Base-by-base conservation (phyloP, 2,113 vertebrate species). In the Semnornis frantzii region DNA sequence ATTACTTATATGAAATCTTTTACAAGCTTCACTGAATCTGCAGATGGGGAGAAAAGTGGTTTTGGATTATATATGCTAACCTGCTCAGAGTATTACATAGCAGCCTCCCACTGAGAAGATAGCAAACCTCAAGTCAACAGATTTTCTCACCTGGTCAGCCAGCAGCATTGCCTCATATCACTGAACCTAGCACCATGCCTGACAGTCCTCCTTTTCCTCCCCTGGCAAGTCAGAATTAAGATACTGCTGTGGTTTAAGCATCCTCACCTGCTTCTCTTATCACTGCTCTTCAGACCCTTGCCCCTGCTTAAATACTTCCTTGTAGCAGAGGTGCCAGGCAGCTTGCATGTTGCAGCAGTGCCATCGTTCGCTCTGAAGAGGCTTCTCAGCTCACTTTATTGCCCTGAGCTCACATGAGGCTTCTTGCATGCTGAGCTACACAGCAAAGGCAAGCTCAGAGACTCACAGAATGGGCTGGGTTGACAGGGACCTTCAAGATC, bases 21-120 rank as follows among this genome's bases (percentile, higher is more conserved):
- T 82, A 87, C 89, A 95, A 82, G 87, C 93, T 90, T 92, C 90
- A 90, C 25, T 94, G 87, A 94, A 52, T 58, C 70, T 89, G 76
- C 62, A 88, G 77, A 85, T 90, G 66, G 74, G 62, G 63, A 87
- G 50, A 82, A 77, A 89, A 76, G 42, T 78, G 44, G 33, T 19
- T 94, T 95, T 82, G 76, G 68, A 68, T 94, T 91, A 68, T 62
- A 59, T 65, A 72, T 57, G 65, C 76, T 87, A 64, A 77, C 57
- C 39, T 70, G 23, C 33, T 34, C 62, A 28, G 60, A 58, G 69
- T 54, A 12, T 83, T 85, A 28, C 57, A 57, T 62, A 42, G 28
- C 0, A 0, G 31, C 54, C 55, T 73, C 42, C 62, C 21, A 30
- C 5, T 0, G 25, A 90, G 70, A 78, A 93, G 92, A 62, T 81